phyloP scores from a whole-genome alignment of 1,140 invertebrate genomes.

The Eueides isabella region DNA sequence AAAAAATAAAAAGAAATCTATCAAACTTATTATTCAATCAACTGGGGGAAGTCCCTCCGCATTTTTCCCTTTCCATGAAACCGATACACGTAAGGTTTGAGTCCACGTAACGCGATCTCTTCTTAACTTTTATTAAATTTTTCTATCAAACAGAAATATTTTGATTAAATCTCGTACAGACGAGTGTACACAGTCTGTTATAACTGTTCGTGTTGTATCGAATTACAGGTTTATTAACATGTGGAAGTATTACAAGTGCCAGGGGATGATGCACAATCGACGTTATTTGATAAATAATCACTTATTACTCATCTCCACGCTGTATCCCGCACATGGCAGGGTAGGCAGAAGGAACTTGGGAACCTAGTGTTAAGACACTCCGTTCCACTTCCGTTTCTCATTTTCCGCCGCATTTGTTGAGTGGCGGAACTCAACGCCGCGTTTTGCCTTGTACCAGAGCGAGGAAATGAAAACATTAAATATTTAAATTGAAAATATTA shows the following conservation, averaged over 20 bases:
- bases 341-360: too few species aligned
- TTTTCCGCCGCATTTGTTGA: too few species aligned
- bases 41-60: background rate
- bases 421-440: too few species aligned
- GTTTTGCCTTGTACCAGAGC: too few species aligned
- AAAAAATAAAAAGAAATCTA: background rate
- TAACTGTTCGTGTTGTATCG: background rate
- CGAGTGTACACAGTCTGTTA: too few species aligned
- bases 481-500: too few species aligned
- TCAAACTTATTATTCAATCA: background rate
- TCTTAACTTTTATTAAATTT: constrained; percentile 15
- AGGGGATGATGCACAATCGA: background rate
- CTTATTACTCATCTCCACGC: too few species aligned
- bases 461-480: too few species aligned
- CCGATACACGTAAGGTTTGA: constrained; percentile 13
- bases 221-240: background rate
- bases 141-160: background rate
- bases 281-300: background rate
- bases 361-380: too few species aligned
- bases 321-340: too few species aligned
- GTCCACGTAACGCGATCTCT: background rate
- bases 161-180: background rate
- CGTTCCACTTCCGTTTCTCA: too few species aligned
- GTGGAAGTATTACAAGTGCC: background rate
- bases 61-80: constrained; percentile 13